These are phyloP conservation scores for Adelosebastes latens DNA, from an alignment of 2,797 vertebrate genomes.

Conservation along the genomic window DNA sequence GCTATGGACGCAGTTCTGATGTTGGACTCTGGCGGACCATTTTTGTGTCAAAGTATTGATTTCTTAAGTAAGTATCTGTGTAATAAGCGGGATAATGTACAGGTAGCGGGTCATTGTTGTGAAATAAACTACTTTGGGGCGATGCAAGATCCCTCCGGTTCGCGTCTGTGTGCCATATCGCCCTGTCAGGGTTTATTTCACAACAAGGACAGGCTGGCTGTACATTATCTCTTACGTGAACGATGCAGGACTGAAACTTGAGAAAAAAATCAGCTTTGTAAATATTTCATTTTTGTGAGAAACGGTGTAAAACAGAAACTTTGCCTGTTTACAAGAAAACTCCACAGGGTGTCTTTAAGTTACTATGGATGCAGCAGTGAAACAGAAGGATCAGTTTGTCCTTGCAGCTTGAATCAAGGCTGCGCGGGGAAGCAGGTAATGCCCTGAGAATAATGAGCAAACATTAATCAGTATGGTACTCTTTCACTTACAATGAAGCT, in stretches of 20 bases:
- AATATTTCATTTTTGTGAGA: background rate
- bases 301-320: background rate
- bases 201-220: too few species aligned
- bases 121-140: too few species aligned
- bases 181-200: too few species aligned
- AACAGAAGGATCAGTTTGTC: slow-evolving; percentile 18
- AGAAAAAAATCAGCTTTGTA: background rate
- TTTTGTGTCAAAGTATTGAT: too few species aligned
- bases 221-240: too few species aligned
- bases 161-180: too few species aligned
- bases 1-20: too few species aligned
- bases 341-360: background rate
- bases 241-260: background rate
- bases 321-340: background rate
- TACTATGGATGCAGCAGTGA: background rate
- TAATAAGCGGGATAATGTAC: too few species aligned
- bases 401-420: slow-evolving; percentile 21
- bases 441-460: slow-evolving; percentile 29
- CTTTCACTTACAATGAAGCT: slow-evolving; percentile 34
- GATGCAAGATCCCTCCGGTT: too few species aligned
- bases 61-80: too few species aligned
- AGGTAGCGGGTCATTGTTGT: too few species aligned
- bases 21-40: too few species aligned
- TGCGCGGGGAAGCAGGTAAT: background rate
- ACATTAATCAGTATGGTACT: slow-evolving; percentile 7